A percentile compares a stretch with the other conserved stretches of the same genome.
phyloP scores from a whole-genome alignment of 2,888 invertebrate genomes.

The Aleiodes testaceus region DNA sequence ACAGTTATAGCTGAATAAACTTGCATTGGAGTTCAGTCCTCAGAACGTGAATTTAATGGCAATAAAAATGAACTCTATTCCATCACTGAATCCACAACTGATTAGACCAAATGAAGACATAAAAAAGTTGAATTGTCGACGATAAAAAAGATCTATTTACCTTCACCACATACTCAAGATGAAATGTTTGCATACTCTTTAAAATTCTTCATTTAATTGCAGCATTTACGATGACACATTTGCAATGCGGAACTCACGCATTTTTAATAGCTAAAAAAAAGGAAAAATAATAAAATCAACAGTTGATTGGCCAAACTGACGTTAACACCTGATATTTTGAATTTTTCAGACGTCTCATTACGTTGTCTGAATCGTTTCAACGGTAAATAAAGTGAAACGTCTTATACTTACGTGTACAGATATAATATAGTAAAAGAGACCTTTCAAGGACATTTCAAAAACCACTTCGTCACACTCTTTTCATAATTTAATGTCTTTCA shows the following conservation, averaged over 20 bases:
- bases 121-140: background rate
- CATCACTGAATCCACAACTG: background rate
- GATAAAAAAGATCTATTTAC: too few relatives aligned
- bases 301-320: slow-evolving; percentile 33
- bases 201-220: background rate
- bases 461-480: slow-evolving; percentile 27
- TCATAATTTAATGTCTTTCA: background rate
- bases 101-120: background rate
- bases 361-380: slow-evolving; percentile 39
- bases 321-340: slow-evolving; percentile 31
- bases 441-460: slow-evolving; percentile 41
- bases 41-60: background rate
- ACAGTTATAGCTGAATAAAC: slow-evolving; percentile 29
- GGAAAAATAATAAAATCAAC: slow-evolving; percentile 3
- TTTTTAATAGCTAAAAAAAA: too few relatives aligned
- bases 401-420: background rate
- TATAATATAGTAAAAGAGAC: slow-evolving; percentile 27
- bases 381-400: slow-evolving; percentile 36
- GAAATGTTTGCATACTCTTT: too few relatives aligned
- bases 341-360: slow-evolving; percentile 36
- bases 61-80: slow-evolving; percentile 10
- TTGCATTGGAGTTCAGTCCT: background rate
- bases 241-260: slow-evolving; percentile 20
- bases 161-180: too few relatives aligned
- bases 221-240: background rate